Base-by-base conservation (phyloP, 2,797 vertebrate genomes). In the Myotis planiceps region DNA sequence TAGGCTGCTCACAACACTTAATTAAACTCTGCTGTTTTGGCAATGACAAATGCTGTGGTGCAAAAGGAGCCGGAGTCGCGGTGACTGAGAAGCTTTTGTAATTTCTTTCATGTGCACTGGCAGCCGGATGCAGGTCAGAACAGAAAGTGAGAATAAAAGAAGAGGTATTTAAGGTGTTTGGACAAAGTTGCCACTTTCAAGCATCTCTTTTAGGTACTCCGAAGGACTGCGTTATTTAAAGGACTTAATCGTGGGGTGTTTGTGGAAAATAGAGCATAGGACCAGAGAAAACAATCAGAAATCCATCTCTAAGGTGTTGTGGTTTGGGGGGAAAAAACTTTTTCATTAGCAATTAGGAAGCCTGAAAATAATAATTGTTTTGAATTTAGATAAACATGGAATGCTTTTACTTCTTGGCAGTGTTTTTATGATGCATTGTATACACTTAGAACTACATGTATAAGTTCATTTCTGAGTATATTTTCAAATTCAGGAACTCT, bases 1-100 rank as follows among this genome's bases (percentile, higher is more conserved):
- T 99, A 99, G 99, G 99, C 99, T 99, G 99, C 99, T 99, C 99
- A 99, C 99, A 99, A 99, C 99, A 99, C 99, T 99, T 99, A 99
- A 99, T 99, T 99, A 99, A 99, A 99, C 99, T 99, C 99, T 98
- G 99, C 99, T 99, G 99, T 99, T 99, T 99, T 99, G 99, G 99
- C 99, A 99, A 99, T 99, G 99, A 99, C 99, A 99, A 99, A 99
- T 99, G 99, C 99, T 98, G 99, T 92, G 88, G 99, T 98, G 99
- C 99, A 98, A 98, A 98, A 99, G 99, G 99, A 99, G 99, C 99
- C 99, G 94, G 98, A 99, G 99, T 98, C 96, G 98, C 99, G 97
- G 98, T 99, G 99, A 99, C 99, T 99, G 99, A 99, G 99, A 99
- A 98, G 99, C 98, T 99, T 99, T 99, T 99, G 99, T 99, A 98